These are phyloP conservation scores for Calycopis cecrops DNA, from an alignment of 1,140 invertebrate species.

Conservation along the genomic window DNA sequence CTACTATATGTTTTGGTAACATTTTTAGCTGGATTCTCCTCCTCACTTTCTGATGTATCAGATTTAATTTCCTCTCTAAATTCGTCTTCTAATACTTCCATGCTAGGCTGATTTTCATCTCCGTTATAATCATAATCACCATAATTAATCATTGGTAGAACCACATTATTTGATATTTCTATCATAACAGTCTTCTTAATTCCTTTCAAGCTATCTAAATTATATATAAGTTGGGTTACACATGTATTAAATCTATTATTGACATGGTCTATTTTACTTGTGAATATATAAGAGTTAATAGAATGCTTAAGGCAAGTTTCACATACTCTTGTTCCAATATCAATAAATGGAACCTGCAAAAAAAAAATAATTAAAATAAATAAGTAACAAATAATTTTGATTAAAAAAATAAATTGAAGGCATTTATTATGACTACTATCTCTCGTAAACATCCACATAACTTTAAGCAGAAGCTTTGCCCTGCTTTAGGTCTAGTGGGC, in stretches of 20 bases:
- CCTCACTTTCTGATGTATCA: constrained; percentile 27
- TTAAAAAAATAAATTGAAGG: background rate
- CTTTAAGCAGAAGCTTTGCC: too few species aligned
- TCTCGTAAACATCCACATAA: too few species aligned
- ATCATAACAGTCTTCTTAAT: constrained; percentile 46
- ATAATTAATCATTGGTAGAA: constrained; percentile 37
- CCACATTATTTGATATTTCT: constrained; percentile 45
- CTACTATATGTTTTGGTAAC: constrained; percentile 41
- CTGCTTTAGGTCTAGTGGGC: too few species aligned
- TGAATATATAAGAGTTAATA: constrained; percentile 51
- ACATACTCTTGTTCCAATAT: constrained; percentile 58
- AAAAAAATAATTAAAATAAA: constrained; percentile 42
- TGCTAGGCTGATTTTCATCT: constrained; percentile 39
- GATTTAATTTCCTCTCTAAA: constrained; percentile 45
- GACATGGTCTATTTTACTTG: constrained; percentile 39
- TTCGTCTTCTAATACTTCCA: constrained; percentile 64
- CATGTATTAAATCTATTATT: constrained; percentile 48
- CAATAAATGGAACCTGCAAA: constrained; percentile 59
- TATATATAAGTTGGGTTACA: constrained; percentile 40
- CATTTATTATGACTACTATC: too few species aligned
- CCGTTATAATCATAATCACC: constrained; percentile 28
- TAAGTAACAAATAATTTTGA: constrained; percentile 28
- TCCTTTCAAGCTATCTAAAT: constrained; percentile 30
- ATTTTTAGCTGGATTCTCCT: constrained; percentile 37
- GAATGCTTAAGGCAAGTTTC: constrained; percentile 52